A percentile compares a stretch with the other conserved stretches of the same genome.
Conservation (phyloP, 2,888 invertebrate species). For the Bursaphelenchus okinawaensis region DNA sequence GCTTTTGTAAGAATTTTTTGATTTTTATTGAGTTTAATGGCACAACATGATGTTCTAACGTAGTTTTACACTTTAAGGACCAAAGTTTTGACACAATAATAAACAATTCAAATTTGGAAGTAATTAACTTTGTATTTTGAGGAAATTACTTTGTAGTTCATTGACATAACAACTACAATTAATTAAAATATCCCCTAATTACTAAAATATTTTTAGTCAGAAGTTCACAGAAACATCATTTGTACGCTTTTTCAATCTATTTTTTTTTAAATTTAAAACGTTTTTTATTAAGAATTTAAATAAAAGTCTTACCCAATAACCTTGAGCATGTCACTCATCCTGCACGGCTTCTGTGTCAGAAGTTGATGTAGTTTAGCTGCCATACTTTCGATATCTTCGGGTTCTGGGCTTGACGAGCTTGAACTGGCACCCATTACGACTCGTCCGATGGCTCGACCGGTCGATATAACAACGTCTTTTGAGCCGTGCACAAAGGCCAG, state of each 20-base stretch:
- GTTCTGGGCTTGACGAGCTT: constrained; percentile 31
- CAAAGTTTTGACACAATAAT: too few species aligned
- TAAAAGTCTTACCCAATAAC: constrained; percentile 34
- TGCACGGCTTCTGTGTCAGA: constrained; percentile 40
- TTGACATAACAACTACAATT: too few species aligned
- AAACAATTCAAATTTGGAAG: constrained; percentile 13
- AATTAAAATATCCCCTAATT: too few species aligned
- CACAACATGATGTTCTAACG: too few species aligned
- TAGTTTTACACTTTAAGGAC: too few species aligned
- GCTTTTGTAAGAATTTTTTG: too few species aligned
- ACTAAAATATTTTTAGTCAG: too few species aligned
- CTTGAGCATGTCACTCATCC: constrained; percentile 45
- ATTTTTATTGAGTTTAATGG: too few species aligned
- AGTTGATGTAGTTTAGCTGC: constrained; percentile 30
- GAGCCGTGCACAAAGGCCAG: constrained; percentile 28
- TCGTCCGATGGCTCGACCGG: constrained; percentile 26
- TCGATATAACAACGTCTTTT: constrained; percentile 27
- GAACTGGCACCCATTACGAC: constrained; percentile 32
- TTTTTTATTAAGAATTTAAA: not conserved
- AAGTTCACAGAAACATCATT: too few species aligned
- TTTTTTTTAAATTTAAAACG: not conserved
- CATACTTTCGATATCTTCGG: constrained; percentile 33
- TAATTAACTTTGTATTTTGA: not conserved
- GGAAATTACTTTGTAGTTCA: too few species aligned
- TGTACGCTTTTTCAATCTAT: too few species aligned